Base-by-base conservation (phyloP, 1,140 invertebrate species). In the Anagrus nilaparvatae region DNA sequence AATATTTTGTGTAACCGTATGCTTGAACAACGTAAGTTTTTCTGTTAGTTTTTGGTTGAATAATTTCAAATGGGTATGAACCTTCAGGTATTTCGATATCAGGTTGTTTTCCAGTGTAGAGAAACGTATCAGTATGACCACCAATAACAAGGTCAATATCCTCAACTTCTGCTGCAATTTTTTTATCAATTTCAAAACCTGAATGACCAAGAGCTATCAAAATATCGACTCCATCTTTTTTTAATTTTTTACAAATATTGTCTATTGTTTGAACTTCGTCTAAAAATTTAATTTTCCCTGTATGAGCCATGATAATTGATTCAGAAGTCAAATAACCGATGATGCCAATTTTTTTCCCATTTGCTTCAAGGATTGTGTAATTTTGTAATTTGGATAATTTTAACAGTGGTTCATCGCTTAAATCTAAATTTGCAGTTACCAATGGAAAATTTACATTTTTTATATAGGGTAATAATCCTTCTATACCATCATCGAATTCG, bases 201-300 rank as follows among this genome's bases (percentile, higher is more conserved):
- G 89, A 87, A 70, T 96, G 90, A 0, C 90, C 90, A 8, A 95
- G 57, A 5, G 83, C 89, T 18, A 95, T 88, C 6, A 95, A 77
- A 41, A 92, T 89, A 19, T 87, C 78, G 1, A 92, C 69, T n/a
- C 81, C 83, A 36, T 76, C 33, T 0, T 58, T 57, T 54, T 78
- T 76, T 0, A 94, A 61, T 9, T 53, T 67, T 16, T 68, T 60
- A 4, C 78, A 80, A 63, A 92, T 86, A 44, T 60, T 59, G 37
- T 67, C 70, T 4, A 95, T 76, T 2, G 78, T 70, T 10, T 64
- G 61, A 4, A 89, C 71, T 62, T 91, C 88, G 50, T 89, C 82
- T 3, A 69, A 56, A 50, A 88, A 86, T 38, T 75, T 74, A 0
- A 88, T 75, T 8, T 82, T 76, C 31, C 69, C 74, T 2, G 72